Conservation (phyloP, 2,797 vertebrate species). For the Taeniopygia guttata region DNA sequence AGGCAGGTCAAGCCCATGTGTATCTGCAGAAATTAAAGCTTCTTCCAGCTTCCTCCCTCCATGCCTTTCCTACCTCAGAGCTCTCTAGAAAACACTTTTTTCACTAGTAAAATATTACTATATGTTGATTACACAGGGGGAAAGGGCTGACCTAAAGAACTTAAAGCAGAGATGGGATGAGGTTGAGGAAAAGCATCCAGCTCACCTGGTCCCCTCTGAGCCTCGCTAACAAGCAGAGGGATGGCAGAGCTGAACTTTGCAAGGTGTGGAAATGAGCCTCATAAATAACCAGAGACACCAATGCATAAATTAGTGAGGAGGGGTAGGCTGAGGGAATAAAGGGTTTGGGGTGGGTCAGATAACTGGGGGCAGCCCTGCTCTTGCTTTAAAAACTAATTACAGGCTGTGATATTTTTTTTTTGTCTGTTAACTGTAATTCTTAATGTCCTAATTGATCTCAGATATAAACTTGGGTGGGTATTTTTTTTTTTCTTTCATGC, state of each 20-base stretch:
- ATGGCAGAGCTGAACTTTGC: neutral
- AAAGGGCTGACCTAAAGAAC: neutral
- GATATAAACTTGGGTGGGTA: fast-evolving
- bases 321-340: fast-evolving
- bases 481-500: neutral
- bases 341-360: fast-evolving
- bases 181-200: fast-evolving
- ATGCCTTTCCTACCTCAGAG: fast-evolving
- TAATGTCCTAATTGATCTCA: fast-evolving
- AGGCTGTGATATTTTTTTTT: neutral
- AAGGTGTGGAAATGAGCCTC: neutral
- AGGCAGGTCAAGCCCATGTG: neutral
- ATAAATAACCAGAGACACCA: neutral
- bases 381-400: fast-evolving
- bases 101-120: fast-evolving
- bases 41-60: neutral
- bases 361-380: fast-evolving
- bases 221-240: neutral
- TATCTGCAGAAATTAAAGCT: neutral
- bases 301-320: neutral
- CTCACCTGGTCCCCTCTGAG: neutral
- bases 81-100: fast-evolving
- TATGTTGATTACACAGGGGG: fast-evolving
- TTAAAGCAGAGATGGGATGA: neutral
- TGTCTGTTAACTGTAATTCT: fast-evolving